Evolutionary conservation across 2,888 invertebrate genomes (phyloP).

Genomic region (Sturmia bella): DNA sequence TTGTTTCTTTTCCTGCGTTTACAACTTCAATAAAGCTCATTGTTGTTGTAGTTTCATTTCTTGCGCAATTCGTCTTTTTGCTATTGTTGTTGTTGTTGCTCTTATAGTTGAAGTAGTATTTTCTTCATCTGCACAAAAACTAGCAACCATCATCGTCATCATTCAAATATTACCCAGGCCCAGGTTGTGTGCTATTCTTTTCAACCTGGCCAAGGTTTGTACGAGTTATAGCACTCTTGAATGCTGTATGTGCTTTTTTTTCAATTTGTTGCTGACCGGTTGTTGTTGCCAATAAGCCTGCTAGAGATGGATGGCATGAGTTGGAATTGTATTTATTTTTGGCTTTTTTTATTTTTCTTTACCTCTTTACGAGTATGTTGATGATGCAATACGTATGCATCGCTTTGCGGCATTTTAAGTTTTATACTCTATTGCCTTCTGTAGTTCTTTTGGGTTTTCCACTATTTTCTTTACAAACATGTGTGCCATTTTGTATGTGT

Average conservation of each 20-base stretch:
- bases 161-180: conserved; percentile 48
- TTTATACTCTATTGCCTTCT: conserved; percentile 45
- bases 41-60: conserved; percentile 8
- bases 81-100: conserved; percentile 23
- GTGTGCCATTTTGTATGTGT: conserved; percentile 16
- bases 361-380: conserved; percentile 13
- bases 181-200: conserved; percentile 27
- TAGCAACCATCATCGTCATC: conserved; percentile 56
- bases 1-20: conserved; percentile 71
- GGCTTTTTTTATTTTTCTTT: conserved; percentile 1
- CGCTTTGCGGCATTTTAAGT: conserved; percentile 53
- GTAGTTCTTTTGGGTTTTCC: conserved; percentile 29
- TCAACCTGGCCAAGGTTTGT: conserved; percentile 7
- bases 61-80: conserved; percentile 9
- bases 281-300: conserved; percentile 5
- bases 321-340: conserved; percentile 10
- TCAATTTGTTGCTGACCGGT: conserved; percentile 17
- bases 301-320: background rate
- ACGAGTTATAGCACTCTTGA: conserved; percentile 12
- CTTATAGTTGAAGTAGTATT: conserved; percentile 9
- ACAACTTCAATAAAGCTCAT: conserved; percentile 43
- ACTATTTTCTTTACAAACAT: conserved; percentile 10
- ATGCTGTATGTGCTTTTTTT: background rate
- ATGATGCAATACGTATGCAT: conserved; percentile 62
- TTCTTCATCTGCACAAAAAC: conserved; percentile 46